Evolutionary conservation across 37 sponge, comb jelly and placozoan species (phyloP), one percentile per base, ranked within the genome.

Genomic region (Oopsacas minuta): DNA sequence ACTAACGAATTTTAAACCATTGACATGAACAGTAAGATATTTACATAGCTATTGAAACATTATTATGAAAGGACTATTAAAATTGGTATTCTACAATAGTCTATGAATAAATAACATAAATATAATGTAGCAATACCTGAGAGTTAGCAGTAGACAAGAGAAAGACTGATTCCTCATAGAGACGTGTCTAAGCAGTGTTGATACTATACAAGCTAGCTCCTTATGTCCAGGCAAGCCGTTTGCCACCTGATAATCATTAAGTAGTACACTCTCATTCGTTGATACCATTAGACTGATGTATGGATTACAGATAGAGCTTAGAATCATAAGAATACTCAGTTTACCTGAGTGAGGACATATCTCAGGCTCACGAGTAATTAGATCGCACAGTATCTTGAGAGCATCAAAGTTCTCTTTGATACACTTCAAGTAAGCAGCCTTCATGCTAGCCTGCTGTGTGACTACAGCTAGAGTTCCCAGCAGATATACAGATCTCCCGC

Each of bases 301-400:
- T 10, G 75, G 75, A 12, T 61, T 61, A 34, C 75, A 61, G 75
- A 61, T 61, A 12, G 75, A 61, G 30, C 75, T 61, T 10, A 61
- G 7, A 3, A 61, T 61, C 75, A 61, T 61, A 10, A 61, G 75
- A 25, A 61, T 61, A 34, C 75, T 61, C 75, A 61, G 75, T 34
- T 61, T 61, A 5, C 75, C 75, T 3, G 75, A 34, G 75, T 61
- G 75, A 5, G 75, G 75, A 61, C 75, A 61, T 25, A 61, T 61
- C 28, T 61, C 75, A 61, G 75, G 75, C 75, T 61, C 75, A 3
- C 75, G 75, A n/a, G 75, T 61, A 61, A 61, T 61, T 5, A 61
- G 75, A 61, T 61, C 75, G 75, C 75, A 61, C 17, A 61, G 75
- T 5, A 61, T 61, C 75, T 61, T 61, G 75, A 61, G 75, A 61